Percentiles rank a stretch among this genome's conserved stretches.
phyloP scores from a whole-genome alignment of 2,888 invertebrate genomes.

The Mimachlamys varia region DNA sequence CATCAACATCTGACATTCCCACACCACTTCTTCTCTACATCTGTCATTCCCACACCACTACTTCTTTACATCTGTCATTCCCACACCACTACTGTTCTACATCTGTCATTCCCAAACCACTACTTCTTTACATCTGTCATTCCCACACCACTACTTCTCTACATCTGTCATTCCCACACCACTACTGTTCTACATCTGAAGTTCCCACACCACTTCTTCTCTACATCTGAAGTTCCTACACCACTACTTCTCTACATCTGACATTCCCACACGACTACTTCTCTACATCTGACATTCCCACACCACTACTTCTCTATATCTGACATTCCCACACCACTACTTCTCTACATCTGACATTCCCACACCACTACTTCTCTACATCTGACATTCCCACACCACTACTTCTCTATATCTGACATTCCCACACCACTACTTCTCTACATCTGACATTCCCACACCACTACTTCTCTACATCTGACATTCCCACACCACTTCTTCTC shows the following conservation, averaged over 20 bases:
- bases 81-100: not conserved
- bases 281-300: not conserved
- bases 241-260: not conserved
- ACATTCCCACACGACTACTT: not conserved
- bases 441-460: not conserved
- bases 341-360: not conserved
- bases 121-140: not conserved
- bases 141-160: not conserved
- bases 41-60: not conserved
- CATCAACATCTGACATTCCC: not conserved
- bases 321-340: not conserved
- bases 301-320: not conserved
- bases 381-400: conserved; percentile 10
- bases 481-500: not conserved
- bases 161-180: not conserved
- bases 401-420: not conserved
- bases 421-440: not conserved
- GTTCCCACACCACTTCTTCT: not conserved
- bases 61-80: not conserved
- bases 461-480: not conserved
- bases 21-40: not conserved
- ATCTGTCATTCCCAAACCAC: not conserved
- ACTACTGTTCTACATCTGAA: not conserved
- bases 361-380: not conserved
- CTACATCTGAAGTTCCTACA: not conserved